Percentiles rank a stretch among this genome's conserved stretches.
phyloP scores from a whole-genome alignment of 2,113 vertebrate genomes.

The Actenoides hombroni region DNA sequence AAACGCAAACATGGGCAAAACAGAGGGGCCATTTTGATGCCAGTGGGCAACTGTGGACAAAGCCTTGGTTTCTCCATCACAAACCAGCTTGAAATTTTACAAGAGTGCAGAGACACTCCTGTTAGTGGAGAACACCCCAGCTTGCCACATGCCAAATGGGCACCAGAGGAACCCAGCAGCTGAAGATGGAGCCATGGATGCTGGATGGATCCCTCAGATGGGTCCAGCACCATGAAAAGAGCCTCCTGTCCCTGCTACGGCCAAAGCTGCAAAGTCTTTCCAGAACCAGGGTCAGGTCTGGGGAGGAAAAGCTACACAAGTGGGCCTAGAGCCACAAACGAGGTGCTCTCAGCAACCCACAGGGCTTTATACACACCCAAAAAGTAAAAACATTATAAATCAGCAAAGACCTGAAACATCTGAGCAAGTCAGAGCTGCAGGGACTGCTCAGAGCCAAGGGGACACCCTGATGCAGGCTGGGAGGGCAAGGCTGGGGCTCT shows the following conservation, averaged over 20 bases:
- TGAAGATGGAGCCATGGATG: fast-evolving
- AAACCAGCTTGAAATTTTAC: neutral
- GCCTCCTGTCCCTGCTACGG: too few relatives aligned
- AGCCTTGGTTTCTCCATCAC: neutral
- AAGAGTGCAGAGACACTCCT: neutral
- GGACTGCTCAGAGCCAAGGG: fast-evolving
- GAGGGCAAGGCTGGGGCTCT: neutral
- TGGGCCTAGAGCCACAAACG: neutral
- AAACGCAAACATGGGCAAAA: fast-evolving
- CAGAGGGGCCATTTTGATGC: neutral
- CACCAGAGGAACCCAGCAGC: neutral
- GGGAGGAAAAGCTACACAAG: neutral
- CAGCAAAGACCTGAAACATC: neutral
- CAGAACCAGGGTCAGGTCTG: too few relatives aligned
- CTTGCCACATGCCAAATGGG: neutral
- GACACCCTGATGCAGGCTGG: too few relatives aligned
- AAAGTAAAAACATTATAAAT: neutral
- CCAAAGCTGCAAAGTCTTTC: neutral
- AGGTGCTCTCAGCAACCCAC: neutral
- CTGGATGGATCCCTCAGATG: neutral
- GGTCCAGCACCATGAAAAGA: neutral
- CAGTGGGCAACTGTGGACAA: fast-evolving
- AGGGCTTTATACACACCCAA: neutral
- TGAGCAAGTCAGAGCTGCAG: neutral
- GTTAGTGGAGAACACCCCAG: neutral